Base-by-base conservation (phyloP, 2,888 invertebrate genomes). In the Drepana falcataria region DNA sequence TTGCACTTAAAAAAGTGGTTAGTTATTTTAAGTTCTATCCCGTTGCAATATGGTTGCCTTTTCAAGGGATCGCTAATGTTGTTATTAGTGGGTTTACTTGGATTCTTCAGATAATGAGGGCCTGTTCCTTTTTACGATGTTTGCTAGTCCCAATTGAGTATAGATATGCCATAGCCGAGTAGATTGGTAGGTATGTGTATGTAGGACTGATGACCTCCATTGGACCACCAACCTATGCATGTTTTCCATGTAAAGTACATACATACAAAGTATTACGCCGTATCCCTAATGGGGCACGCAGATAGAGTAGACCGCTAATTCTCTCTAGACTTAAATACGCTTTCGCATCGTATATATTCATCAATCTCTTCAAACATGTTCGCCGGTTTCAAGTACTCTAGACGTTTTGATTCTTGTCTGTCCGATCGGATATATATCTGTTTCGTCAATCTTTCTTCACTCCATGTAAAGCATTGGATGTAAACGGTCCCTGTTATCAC, bases 401-500 rank as follows among this genome's bases (percentile, higher is more conserved):
- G 21, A 21, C 21, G 21, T 21, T 21, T 21, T 21, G 21, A 21
- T 21, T 21, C 21, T 21, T 21, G 21, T 21, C 21, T 21, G 21
- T 21, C 21, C 21, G 21, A 21, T 21, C 21, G 21, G 21, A 21
- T 21, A 21, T 21, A 21, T 21, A 21, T 21, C 21, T 21, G 21
- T 21, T 21, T 21, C 21, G 21, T 21, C 21, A 21, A 21, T 21
- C 21, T 21, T 21, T 21, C 21, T 21, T 21, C 21, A 21, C 21
- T 21, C 21, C 21, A 21, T 21, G 21, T 21, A 21, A 21, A 56
- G 54, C 59, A 48, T 49, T 57, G 59, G 60, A 72, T 81, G 72
- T 66, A 76, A 77, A 77, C 77, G 64, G 63, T 74, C 76, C 79
- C 21, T 21, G 21, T 21, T 69, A 72, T 80, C 83, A 85, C 85